Percentiles rank a stretch among this genome's conserved stretches.
Conservation (phyloP, 2,797 vertebrate species). For the Semaprochilodus insignis region DNA sequence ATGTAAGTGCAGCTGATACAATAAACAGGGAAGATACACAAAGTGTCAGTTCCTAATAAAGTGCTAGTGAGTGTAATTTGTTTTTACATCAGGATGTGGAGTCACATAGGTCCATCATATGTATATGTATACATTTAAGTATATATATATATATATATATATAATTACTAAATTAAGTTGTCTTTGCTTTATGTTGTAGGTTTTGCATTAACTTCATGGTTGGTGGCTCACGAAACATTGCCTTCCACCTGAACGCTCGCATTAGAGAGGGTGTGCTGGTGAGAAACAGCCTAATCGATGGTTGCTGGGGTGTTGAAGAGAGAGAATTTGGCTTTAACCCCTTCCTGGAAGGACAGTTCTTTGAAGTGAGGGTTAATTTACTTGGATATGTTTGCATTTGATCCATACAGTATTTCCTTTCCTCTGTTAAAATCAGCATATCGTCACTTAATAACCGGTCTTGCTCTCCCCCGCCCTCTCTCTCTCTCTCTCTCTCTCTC, state of each 20-base stretch:
- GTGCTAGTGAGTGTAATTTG: too few species aligned
- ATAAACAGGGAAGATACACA: too few species aligned
- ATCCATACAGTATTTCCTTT: neutral
- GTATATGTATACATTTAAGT: too few species aligned
- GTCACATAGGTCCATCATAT: too few species aligned
- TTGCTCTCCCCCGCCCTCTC: constrained; percentile 2
- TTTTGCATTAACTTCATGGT: constrained; percentile 79
- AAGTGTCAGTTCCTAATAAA: too few species aligned
- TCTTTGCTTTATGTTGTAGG: constrained; percentile 64
- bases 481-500: constrained; percentile 1
- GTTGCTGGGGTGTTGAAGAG: constrained; percentile 83
- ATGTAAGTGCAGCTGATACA: too few species aligned
- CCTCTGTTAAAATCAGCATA: neutral
- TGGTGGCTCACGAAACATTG: constrained; percentile 69
- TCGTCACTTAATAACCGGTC: neutral
- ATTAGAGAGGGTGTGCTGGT: constrained; percentile 70
- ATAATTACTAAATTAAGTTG: neutral
- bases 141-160: neutral
- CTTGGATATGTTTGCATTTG: neutral
- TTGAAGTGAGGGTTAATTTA: constrained; percentile 78
- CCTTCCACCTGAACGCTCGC: constrained; percentile 82
- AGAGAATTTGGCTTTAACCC: constrained; percentile 74
- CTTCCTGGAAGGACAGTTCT: constrained; percentile 83
- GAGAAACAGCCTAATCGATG: constrained; percentile 80
- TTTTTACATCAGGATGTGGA: too few species aligned